Base-by-base conservation (phyloP, 37 sponge, comb jelly and placozoan species). In the Lycopodina hypogea region DNA sequence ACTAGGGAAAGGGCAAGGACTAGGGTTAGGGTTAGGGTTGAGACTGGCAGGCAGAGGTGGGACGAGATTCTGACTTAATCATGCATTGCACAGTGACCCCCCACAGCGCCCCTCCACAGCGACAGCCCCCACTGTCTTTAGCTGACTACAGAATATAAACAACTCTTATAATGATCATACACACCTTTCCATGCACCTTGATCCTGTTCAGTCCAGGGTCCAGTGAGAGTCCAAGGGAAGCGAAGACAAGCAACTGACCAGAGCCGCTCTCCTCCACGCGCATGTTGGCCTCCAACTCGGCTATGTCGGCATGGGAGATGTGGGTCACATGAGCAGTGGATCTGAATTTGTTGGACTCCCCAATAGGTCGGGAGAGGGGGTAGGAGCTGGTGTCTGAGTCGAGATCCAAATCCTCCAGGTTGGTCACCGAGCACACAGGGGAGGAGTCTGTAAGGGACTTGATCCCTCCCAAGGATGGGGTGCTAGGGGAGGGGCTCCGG, bases 371-470 rank as follows among this genome's bases (percentile, higher is more conserved):
- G 36, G 82, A 81, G 18, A 12, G 36, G 23, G 74, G 65, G 2
- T 30, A 22, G 34, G 9, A 1, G 52, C 8, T 22, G 33, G 60
- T 42, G 56, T 56, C 60, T 42, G 35, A 59, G 11, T 78, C 68
- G 38, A 81, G 82, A 42, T 80, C 81, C 45, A 80, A 40, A n/a
- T 81, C 74, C 2, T 81, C 73, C 0, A 81, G 73, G 45, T 80
- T 70, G 1, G 42, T 61, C n/a, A 60, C 61, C 1, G 65, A 50
- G 23, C 40, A 42, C 39, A n/a, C 30, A 4, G 79, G 1, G 38
- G 79, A 52, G 79, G 55, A 30, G 45, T 63, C 8, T 12, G 48
- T 9, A 45, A 9, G 48, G 9, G 48, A 45, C 9, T 29, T 58
- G 48, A 50, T 26, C 64, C 26, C 65, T 52, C 56, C 2, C 8